phyloP scores from a whole-genome alignment of 2,888 invertebrate species.

The Argyra leucocephala region DNA sequence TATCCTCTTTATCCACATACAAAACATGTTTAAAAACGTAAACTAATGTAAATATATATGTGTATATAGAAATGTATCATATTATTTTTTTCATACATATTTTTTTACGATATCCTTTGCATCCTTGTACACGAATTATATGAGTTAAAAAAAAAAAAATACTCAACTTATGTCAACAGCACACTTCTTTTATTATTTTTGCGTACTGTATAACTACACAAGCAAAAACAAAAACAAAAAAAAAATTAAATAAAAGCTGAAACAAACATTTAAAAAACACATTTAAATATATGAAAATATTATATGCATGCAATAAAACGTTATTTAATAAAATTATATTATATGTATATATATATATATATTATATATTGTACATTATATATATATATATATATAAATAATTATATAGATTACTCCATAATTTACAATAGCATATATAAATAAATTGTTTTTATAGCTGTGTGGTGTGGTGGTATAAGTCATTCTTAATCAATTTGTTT shows the following conservation, averaged over 20 bases:
- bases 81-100: neutral
- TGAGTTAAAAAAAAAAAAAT: neutral
- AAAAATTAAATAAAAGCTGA: neutral
- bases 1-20: neutral
- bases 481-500: too few species aligned
- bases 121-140: neutral
- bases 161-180: slow-evolving; percentile 3
- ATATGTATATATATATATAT: too few species aligned
- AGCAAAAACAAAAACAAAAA: neutral
- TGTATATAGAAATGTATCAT: neutral
- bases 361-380: too few species aligned
- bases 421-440: too few species aligned
- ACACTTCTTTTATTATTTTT: slow-evolving; percentile 4
- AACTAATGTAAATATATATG: neutral
- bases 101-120: neutral
- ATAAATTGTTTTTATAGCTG: too few species aligned
- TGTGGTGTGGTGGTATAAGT: too few species aligned
- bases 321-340: too few species aligned
- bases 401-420: too few species aligned
- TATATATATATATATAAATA: too few species aligned
- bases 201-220: neutral
- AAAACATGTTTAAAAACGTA: neutral
- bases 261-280: too few species aligned
- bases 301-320: too few species aligned
- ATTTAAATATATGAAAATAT: too few species aligned